These are phyloP conservation scores for Littorina saxatilis DNA, from an alignment of 1,140 invertebrate species.

Conservation along the genomic window DNA sequence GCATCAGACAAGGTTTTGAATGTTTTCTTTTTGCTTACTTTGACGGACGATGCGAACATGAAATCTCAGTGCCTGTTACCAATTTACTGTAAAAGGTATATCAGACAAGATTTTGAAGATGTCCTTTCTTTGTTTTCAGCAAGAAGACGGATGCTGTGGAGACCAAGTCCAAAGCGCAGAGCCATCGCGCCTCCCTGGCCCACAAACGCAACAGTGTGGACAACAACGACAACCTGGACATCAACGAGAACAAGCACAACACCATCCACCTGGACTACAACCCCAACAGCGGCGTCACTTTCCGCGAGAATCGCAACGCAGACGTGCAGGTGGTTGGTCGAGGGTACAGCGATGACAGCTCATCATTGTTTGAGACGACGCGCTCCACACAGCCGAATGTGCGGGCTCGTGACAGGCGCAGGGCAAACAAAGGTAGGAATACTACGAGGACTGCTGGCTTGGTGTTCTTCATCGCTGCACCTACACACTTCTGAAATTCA, in stretches of 20 bases:
- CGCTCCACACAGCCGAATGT: slow-evolving; percentile 9
- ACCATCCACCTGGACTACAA: slow-evolving; percentile 66
- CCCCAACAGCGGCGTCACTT: slow-evolving; percentile 71
- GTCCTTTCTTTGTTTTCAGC: slow-evolving; percentile 53
- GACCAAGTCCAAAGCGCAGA: slow-evolving; percentile 51
- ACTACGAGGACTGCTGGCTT: no score
- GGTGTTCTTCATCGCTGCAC: no score
- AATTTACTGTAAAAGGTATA: no score
- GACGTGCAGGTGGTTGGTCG: slow-evolving; percentile 73
- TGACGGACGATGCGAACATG: no score
- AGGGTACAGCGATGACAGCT: slow-evolving; percentile 70
- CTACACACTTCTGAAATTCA: no score
- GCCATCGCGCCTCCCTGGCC: background rate
- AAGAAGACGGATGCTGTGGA: slow-evolving; percentile 58
- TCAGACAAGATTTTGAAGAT: no score
- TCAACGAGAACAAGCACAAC: slow-evolving; percentile 45
- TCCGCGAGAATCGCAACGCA: slow-evolving; percentile 69
- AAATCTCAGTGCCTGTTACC: no score
- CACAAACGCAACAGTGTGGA: slow-evolving; percentile 42
- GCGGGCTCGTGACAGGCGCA: slow-evolving; percentile 45
- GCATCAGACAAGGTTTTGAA: no score
- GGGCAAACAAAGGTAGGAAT: slow-evolving; percentile 57
- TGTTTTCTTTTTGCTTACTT: no score
- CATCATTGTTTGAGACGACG: background rate
- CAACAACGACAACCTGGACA: slow-evolving; percentile 49